Conservation (phyloP, 2,797 vertebrate species). For the Pseudomugil tenellus region DNA sequence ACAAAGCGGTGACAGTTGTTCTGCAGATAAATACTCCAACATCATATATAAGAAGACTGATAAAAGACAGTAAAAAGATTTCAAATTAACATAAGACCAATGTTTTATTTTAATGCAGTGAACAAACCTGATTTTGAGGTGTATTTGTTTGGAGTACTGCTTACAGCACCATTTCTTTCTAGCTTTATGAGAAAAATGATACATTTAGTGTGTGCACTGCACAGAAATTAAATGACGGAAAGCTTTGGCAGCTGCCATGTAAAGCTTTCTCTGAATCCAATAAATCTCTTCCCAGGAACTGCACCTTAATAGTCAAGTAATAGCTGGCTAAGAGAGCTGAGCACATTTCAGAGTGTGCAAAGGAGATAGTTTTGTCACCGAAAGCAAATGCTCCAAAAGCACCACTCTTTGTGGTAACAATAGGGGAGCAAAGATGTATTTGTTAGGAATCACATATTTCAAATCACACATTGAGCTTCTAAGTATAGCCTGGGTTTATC, state of each 20-base stretch:
- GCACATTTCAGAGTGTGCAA: slow-evolving; percentile 58
- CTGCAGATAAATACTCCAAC: slow-evolving; percentile 37
- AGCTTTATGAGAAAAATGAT: slow-evolving; percentile 39
- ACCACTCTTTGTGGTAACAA: slow-evolving; percentile 58
- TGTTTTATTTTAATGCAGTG: background rate
- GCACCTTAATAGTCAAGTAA: slow-evolving; percentile 62
- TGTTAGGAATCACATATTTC: slow-evolving; percentile 67
- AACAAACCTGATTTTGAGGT: background rate
- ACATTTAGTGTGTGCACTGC: slow-evolving; percentile 25
- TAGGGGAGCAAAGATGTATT: slow-evolving; percentile 53
- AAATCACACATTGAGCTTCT: slow-evolving; percentile 70
- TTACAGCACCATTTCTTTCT: slow-evolving; percentile 9
- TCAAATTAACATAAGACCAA: slow-evolving; percentile 1
- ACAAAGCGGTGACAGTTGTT: slow-evolving; percentile 32
- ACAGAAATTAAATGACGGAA: slow-evolving; percentile 40
- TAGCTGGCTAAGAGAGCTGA: slow-evolving; percentile 55
- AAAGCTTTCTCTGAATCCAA: slow-evolving; percentile 50
- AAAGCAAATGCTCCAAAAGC: slow-evolving; percentile 40
- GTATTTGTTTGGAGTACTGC: background rate
- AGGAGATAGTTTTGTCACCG: slow-evolving; percentile 58
- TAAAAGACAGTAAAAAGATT: slow-evolving; percentile 1
- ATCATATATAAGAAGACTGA: slow-evolving; percentile 2
- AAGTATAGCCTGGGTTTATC: slow-evolving; percentile 76
- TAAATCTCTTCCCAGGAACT: slow-evolving; percentile 52
- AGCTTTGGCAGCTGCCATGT: slow-evolving; percentile 45